Conservation (phyloP, 2,888 invertebrate genomes). For the Nysson spinosus region DNA sequence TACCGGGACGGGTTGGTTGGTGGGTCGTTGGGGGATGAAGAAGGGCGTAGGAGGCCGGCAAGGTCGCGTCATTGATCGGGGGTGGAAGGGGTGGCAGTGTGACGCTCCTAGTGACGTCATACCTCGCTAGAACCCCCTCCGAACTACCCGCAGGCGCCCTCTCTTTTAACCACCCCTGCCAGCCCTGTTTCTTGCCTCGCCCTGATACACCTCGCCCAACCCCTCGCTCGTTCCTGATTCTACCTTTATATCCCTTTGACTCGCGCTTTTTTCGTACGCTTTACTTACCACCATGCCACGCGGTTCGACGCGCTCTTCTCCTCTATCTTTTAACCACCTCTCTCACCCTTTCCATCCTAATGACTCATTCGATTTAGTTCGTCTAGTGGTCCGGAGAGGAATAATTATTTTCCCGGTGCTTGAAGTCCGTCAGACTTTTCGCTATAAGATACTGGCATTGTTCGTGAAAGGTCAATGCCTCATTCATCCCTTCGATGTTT, state of each 20-base stretch:
- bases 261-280: constrained; percentile 42
- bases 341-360: not conserved
- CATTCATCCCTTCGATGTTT: too few relatives aligned
- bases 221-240: not conserved
- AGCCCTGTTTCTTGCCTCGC: constrained; percentile 52
- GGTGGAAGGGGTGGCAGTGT: constrained; percentile 67
- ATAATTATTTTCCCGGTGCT: constrained; percentile 40
- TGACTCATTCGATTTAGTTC: constrained; percentile 28
- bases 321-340: constrained; percentile 21
- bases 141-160: constrained; percentile 62
- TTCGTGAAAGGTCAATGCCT: too few relatives aligned
- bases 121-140: constrained; percentile 61
- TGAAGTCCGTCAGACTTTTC: constrained; percentile 12
- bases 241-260: constrained; percentile 37
- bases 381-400: not conserved
- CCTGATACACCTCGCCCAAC: constrained; percentile 39
- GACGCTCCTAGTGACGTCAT: constrained; percentile 74
- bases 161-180: constrained; percentile 45
- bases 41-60: constrained; percentile 62
- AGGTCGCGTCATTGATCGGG: constrained; percentile 77
- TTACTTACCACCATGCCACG: constrained; percentile 42
- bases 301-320: constrained; percentile 44
- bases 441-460: too few relatives aligned
- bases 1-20: constrained; percentile 64
- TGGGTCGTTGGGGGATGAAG: constrained; percentile 35